phyloP scores from a whole-genome alignment of 2,888 invertebrate species.

The Griposia aprilina region DNA sequence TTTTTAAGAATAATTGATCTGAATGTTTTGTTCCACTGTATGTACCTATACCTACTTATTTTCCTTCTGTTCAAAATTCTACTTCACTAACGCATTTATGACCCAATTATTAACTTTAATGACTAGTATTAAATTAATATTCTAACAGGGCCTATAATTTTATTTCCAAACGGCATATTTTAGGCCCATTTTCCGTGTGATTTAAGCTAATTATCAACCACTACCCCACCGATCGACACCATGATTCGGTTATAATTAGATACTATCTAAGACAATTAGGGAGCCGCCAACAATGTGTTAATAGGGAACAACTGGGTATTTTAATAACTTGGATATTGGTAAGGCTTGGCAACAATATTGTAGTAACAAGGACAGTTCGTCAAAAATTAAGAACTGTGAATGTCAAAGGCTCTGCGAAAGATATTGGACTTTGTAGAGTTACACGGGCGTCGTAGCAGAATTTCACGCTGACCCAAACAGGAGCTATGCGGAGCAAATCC shows the following conservation, averaged over 20 bases:
- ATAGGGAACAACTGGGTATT: conserved; percentile 50
- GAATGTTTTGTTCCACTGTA: conserved; percentile 13
- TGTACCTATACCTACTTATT: background rate
- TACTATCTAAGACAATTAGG: conserved; percentile 62
- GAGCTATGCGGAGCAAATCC: conserved; percentile 87
- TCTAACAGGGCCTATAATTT: conserved; percentile 49
- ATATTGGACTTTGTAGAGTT: conserved; percentile 81
- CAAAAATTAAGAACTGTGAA: conserved; percentile 73
- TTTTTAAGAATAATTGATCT: conserved; percentile 15
- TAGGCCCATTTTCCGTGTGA: conserved; percentile 47
- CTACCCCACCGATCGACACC: conserved; percentile 58
- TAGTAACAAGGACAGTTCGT: conserved; percentile 45
- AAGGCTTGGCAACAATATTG: conserved; percentile 29
- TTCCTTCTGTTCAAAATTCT: conserved; percentile 16
- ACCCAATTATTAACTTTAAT: conserved; percentile 41
- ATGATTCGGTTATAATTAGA: conserved; percentile 52
- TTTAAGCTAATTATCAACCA: conserved; percentile 63
- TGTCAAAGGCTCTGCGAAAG: conserved; percentile 72
- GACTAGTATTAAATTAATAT: conserved; percentile 43
- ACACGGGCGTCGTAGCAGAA: conserved; percentile 82
- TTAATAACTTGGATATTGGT: conserved; percentile 45
- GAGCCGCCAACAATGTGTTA: conserved; percentile 61
- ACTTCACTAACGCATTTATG: conserved; percentile 38
- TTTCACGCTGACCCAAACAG: conserved; percentile 90
- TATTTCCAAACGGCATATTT: conserved; percentile 46